Evolutionary conservation across 2,888 invertebrate genomes (phyloP).

Genomic region (Eucera pruinosa): DNA sequence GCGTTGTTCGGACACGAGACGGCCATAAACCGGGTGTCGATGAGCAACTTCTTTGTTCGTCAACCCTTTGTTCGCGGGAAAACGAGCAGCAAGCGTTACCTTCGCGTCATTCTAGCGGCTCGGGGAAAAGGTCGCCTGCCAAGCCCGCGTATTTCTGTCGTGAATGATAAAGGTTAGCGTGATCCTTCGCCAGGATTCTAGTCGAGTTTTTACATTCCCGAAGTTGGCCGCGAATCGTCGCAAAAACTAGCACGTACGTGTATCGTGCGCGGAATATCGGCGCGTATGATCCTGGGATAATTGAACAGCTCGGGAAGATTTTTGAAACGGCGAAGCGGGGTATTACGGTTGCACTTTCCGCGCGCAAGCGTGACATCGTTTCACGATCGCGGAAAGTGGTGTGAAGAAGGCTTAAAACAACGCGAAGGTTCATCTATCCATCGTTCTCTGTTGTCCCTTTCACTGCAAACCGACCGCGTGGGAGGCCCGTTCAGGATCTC

Average conservation of each 20-base stretch:
- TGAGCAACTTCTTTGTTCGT: background rate
- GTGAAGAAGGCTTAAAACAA: slow-evolving; percentile 64
- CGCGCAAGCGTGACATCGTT: slow-evolving; percentile 43
- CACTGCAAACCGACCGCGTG: slow-evolving; percentile 76
- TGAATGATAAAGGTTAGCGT: slow-evolving; percentile 71
- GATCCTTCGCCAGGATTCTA: slow-evolving; percentile 49
- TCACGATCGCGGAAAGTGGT: slow-evolving; percentile 34
- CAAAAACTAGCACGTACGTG: background rate
- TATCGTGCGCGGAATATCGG: too few species aligned
- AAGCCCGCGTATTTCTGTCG: slow-evolving; percentile 48
- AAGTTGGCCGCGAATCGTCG: background rate
- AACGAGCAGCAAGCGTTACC: slow-evolving; percentile 19
- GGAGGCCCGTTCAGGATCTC: slow-evolving; percentile 75
- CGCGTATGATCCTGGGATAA: background rate
- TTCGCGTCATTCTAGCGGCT: slow-evolving; percentile 38
- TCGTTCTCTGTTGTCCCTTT: slow-evolving; percentile 77
- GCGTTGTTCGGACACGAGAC: background rate
- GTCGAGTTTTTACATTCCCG: background rate
- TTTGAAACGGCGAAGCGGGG: background rate
- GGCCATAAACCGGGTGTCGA: background rate
- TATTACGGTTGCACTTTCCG: background rate
- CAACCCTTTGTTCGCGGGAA: background rate
- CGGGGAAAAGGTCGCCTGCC: slow-evolving; percentile 63
- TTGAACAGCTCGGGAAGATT: background rate
- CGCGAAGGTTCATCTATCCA: slow-evolving; percentile 71